phyloP scores from a whole-genome alignment of 2,888 invertebrate species.

The Ferdinandea cuprea region DNA sequence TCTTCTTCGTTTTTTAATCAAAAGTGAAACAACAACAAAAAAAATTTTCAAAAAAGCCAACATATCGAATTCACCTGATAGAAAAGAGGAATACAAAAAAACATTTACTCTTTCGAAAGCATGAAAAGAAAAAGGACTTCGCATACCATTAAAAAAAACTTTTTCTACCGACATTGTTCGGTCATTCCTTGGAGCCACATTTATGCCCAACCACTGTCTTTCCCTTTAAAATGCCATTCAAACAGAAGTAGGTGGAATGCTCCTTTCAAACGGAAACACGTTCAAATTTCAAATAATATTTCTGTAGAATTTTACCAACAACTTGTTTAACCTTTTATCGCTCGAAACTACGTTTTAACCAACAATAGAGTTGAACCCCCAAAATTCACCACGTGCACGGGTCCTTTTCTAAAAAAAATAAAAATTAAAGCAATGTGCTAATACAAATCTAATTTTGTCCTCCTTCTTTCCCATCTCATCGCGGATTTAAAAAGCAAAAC shows the following conservation, averaged over 20 bases:
- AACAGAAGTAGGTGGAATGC: neutral
- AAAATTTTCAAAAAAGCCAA: no score
- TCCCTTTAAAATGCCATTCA: neutral
- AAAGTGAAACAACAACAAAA: no score
- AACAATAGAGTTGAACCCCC: no score
- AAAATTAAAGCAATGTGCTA: no score
- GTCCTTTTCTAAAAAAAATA: no score
- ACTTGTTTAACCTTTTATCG: neutral
- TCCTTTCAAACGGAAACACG: neutral
- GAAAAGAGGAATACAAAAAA: neutral
- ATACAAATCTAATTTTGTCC: neutral
- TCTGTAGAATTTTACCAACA: neutral
- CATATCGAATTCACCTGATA: no score
- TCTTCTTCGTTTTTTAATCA: no score
- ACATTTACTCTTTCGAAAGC: neutral
- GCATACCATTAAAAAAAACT: conserved; percentile 29
- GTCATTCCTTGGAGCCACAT: conserved; percentile 25
- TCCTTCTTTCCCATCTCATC: neutral
- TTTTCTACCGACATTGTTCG: conserved; percentile 38
- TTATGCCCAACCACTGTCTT: neutral
- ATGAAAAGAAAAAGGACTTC: conserved; percentile 13
- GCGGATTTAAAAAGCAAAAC: conserved; percentile 37
- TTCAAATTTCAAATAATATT: neutral
- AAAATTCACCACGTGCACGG: no score
- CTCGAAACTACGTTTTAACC: no score